Base-by-base conservation (phyloP, 2,888 invertebrate genomes). In the Hybos culiciformis region DNA sequence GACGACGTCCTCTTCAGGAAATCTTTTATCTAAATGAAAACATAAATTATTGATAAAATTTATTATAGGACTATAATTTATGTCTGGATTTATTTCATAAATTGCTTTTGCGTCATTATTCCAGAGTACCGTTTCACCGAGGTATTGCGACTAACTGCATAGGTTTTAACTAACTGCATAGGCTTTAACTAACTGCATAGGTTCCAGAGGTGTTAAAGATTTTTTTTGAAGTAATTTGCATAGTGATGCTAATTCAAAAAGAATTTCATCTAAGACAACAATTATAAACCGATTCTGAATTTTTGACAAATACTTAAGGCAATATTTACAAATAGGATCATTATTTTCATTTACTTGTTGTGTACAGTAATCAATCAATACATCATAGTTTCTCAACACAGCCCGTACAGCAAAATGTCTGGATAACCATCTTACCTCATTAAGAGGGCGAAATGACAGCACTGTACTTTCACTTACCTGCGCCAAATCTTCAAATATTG, bases 101-200 rank as follows among this genome's bases (percentile, higher is more conserved):
- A 39, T 12, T 18, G 29, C 39, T 40, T 40, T 40, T 40, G 32
- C 18, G 17, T 31, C 21, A 40, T 40, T 32, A 40, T 40, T 40
- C 39, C 39, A 40, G 29, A 32, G 31, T 21, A 40, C 21, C 15
- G 18, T 32, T 32, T 40, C 33, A 9, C 29, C 29, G n/a, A 29
- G 29, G n/a, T 29, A 29, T n/a, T 29, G 29, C 29, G 11, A 29
- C n/a, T 29, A n/a, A 29, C 29, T n/a, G n/a, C n/a, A 29, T 29
- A n/a, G 29, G n/a, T 29, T 12, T n/a, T n/a, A n/a, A n/a, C n/a
- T n/a, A n/a, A n/a, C n/a, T n/a, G n/a, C n/a, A n/a, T n/a, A n/a
- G n/a, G n/a, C n/a, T n/a, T n/a, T n/a, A n/a, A n/a, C n/a, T n/a
- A n/a, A n/a, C n/a, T n/a, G n/a, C n/a, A n/a, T n/a, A 12, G 29